These are phyloP conservation scores for Hystrix cristata DNA, from an alignment of 2,113 vertebrate genomes.

Conservation along the genomic window DNA sequence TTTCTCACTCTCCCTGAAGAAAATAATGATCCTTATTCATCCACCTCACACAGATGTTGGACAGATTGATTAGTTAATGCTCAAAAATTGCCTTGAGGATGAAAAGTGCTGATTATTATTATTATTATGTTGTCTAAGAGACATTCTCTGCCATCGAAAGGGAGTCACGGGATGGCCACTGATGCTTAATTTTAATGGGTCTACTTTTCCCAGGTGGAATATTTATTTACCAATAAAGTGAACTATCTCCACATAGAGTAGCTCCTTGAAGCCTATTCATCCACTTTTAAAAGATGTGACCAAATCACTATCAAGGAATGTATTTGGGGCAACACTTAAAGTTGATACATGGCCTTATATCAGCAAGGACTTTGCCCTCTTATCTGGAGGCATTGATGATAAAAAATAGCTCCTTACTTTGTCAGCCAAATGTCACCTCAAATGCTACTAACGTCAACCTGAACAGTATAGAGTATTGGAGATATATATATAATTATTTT, in stretches of 20 bases:
- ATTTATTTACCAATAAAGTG: slow-evolving; percentile 53
- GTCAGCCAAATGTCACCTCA: slow-evolving; percentile 29
- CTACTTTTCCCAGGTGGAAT: slow-evolving; percentile 46
- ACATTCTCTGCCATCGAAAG: slow-evolving; percentile 52
- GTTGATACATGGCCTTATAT: neutral
- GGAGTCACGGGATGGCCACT: neutral
- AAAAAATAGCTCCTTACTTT: slow-evolving; percentile 1
- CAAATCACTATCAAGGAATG: neutral
- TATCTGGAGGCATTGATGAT: neutral
- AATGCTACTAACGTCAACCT: neutral
- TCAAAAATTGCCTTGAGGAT: slow-evolving; percentile 74
- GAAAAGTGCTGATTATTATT: slow-evolving; percentile 71
- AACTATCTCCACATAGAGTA: neutral
- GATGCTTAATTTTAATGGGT: neutral
- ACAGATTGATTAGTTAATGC: slow-evolving; percentile 80
- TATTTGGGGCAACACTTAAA: neutral
- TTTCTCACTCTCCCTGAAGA: neutral
- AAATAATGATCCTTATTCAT: slow-evolving; percentile 65
- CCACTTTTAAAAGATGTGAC: neutral
- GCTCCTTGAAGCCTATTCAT: neutral
- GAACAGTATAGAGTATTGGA: neutral
- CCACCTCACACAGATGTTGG: slow-evolving; percentile 65
- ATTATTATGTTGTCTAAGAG: slow-evolving; percentile 74
- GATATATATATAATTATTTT: neutral
- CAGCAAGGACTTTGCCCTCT: neutral